Evolutionary conservation across 92 coral and sea anemone genomes (phyloP), one percentile per base, ranked within the genome.

Genomic region (Bergia sp.): DNA sequence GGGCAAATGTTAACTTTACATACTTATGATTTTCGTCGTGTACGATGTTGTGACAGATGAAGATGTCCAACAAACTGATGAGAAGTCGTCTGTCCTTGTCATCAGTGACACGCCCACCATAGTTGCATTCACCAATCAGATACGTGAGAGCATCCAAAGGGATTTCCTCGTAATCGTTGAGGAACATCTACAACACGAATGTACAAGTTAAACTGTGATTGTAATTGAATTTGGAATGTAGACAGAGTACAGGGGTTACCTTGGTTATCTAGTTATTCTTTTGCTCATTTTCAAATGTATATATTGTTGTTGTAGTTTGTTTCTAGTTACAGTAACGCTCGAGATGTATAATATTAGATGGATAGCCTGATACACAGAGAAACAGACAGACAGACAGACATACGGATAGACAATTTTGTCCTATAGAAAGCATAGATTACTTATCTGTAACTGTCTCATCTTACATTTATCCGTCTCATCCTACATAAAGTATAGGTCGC

Each of bases 91-190:
- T 91, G 81, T 97, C 99, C 88, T 97, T 97, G 88, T 97, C 99
- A 61, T 97, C 99, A 29, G 99, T 97, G 55, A 97, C 99, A 71
- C 99, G 97, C 43, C 99, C 99, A 84, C 98, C 99, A 91, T 97
- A 97, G 92, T 97, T 97, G 82, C 99, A 97, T 82, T 97, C 93
- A 58, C 99, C 99, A 92, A 94, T 93, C 86, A 97, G 93, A 44
- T 97, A 97, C 74, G 92, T 91, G 79, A 97, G 90, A 20, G 99
- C 99, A 29, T 97, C 99, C 91, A 96, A 67, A 53, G 99, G 99
- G 45, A 96, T 90, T 61, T 97, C 97, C 40, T 94, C 97, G 80
- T 97, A 97, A 41, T 97, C 99, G 79, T 97, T 97, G 44, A 97
- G 78, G 89, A 97, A 97, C 99, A 97, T 97, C 99, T 97, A 80